These are phyloP conservation scores for Anguilla anguilla DNA, from an alignment of 2,797 vertebrate genomes.

Conservation along the genomic window DNA sequence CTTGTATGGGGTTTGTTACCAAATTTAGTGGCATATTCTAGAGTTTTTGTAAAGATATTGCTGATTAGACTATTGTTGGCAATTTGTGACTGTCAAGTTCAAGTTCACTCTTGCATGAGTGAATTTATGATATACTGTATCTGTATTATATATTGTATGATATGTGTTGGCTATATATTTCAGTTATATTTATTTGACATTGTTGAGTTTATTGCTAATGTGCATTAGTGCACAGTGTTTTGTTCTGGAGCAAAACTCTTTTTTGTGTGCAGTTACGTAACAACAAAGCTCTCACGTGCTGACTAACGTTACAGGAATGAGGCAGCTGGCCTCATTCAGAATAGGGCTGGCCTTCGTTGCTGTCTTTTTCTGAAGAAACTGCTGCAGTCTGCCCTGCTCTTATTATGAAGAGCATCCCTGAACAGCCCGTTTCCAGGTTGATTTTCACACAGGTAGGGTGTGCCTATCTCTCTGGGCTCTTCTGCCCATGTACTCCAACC, in stretches of 20 bases:
- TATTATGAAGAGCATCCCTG: neutral
- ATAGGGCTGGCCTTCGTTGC: neutral
- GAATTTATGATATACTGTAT: neutral
- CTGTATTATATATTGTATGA: no score
- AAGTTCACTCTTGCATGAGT: neutral
- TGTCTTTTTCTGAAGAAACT: neutral
- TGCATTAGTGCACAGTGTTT: no score
- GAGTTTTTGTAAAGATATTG: neutral
- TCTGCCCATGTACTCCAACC: neutral
- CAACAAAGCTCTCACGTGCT: neutral
- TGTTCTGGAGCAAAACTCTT: neutral
- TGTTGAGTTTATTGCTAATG: no score
- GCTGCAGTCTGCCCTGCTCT: neutral
- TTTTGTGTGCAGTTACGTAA: neutral
- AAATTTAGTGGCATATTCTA: neutral
- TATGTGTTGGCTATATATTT: no score
- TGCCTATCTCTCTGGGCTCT: neutral
- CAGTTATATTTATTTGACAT: no score
- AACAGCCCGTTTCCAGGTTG: neutral
- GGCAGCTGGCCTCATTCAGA: neutral
- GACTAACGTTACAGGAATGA: neutral
- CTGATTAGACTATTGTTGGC: neutral
- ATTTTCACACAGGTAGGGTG: neutral
- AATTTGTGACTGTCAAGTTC: neutral
- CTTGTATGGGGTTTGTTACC: neutral